Base-by-base conservation (phyloP, 2,888 invertebrate species). In the Panopea generosa region DNA sequence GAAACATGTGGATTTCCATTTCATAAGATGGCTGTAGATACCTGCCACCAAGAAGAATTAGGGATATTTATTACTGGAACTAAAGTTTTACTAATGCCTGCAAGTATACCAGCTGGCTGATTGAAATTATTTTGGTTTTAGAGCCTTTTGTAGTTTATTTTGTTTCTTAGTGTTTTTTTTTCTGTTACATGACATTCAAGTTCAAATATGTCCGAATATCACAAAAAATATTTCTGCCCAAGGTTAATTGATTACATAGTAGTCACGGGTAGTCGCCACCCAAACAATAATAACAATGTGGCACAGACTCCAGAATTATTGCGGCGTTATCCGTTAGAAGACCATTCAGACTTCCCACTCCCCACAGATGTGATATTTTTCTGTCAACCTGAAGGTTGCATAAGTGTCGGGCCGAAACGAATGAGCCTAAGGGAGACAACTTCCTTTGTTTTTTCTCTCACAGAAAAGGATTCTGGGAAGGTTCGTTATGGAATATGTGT, bases 321-420 rank as follows among this genome's bases (percentile, higher is more conserved):
- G 66, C 95, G 99, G 22, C 95, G 94, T 16, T 99, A 98, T 93
- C 99, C 99, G 1, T 95, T 97, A 26, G 96, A 97, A 86, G 98
- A 99, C 93, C 99, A 99, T 94, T 96, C 96, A 62, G 99, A 99
- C 93, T 99, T 99, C 93, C 97, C 97, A 0, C 94, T 99, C 88
- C 99, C 99, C 0, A 94, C 98, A 90, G 99, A 99, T 93, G 99
- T 99, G 95, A 98, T 99, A 27, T 99, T 98, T 93, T 99, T 99
- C 94, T 99, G 99, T 91, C 99, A 99, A 93, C 99, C 99, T 1
- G 99, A 99, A 93, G 99, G 99, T 66, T 99, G 99, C 93, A 96
- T 94, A 62, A 94, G 93, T 77, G 96, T 97, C 77, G 97, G 98
- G 16, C 97, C 97, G 7, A 95, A 97, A 86, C 95, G 91, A 4